Percentiles rank a stretch among this genome's conserved stretches.
These are phyloP conservation scores for Chelon labrosus DNA, from an alignment of 2,797 vertebrate species.

Conservation along the genomic window DNA sequence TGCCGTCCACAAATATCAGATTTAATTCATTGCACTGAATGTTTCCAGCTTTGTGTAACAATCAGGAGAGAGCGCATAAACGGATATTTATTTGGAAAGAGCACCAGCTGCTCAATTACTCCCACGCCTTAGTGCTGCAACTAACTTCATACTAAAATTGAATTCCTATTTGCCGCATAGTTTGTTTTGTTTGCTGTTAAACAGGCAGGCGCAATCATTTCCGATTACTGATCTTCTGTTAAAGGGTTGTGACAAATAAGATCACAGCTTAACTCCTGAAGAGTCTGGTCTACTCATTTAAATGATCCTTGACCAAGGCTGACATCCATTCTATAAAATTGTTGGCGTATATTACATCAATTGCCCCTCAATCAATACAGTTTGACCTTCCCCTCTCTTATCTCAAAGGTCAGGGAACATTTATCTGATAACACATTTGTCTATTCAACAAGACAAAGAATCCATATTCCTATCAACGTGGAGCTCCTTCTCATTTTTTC, in stretches of 20 bases:
- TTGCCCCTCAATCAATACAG: background rate
- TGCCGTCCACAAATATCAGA: background rate
- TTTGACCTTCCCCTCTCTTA: background rate
- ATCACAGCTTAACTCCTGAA: background rate
- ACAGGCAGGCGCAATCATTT: background rate
- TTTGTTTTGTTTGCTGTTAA: background rate
- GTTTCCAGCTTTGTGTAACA: background rate
- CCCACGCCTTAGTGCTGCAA: background rate
- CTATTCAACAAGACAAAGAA: constrained; percentile 13
- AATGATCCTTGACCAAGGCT: background rate
- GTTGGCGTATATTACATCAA: background rate
- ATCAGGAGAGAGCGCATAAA: too few species aligned
- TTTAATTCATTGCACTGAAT: background rate
- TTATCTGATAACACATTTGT: background rate
- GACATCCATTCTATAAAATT: constrained; percentile 8
- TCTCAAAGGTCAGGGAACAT: background rate
- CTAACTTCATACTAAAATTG: background rate
- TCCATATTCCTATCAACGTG: constrained; percentile 17
- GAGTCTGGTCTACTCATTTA: background rate
- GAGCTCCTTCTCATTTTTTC: background rate
- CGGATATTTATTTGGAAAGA: background rate
- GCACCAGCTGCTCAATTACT: background rate
- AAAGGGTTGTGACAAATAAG: background rate
- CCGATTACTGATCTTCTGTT: background rate
- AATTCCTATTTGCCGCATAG: background rate